Evolutionary conservation across 2,113 vertebrate genomes (phyloP).

Genomic region (Holacanthus passer): DNA sequence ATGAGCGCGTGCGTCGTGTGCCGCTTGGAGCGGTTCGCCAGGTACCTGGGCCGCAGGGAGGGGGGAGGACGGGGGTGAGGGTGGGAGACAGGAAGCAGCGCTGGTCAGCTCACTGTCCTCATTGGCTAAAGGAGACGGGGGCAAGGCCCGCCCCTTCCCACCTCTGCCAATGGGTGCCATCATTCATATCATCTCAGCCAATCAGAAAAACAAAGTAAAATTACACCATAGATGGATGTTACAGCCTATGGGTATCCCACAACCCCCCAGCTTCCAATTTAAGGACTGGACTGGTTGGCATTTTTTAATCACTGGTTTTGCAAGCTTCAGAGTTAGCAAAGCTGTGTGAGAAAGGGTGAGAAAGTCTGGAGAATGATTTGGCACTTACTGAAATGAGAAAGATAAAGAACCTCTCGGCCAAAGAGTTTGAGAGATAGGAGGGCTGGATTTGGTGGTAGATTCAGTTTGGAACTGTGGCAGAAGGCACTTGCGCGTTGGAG

Average conservation of each 20-base stretch:
- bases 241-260: slow-evolving; percentile 57
- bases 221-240: slow-evolving; percentile 70
- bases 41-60: slow-evolving; percentile 92
- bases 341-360: slow-evolving; percentile 73
- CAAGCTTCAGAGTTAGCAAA: slow-evolving; percentile 81
- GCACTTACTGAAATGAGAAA: slow-evolving; percentile 68
- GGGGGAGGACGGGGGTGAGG: slow-evolving; percentile 74
- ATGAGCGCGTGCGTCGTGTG: slow-evolving; percentile 94
- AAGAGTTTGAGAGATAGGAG: slow-evolving; percentile 62
- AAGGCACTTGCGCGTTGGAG: slow-evolving; percentile 78
- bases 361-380: slow-evolving; percentile 63
- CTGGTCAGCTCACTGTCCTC: slow-evolving; percentile 86
- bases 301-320: slow-evolving; percentile 55
- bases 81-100: slow-evolving; percentile 86
- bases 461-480: slow-evolving; percentile 67
- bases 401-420: slow-evolving; percentile 56
- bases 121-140: slow-evolving; percentile 75
- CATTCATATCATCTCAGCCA: slow-evolving; percentile 77
- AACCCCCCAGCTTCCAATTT: slow-evolving; percentile 65
- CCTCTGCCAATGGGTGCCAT: slow-evolving; percentile 77
- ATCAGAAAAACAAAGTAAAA: slow-evolving; percentile 72
- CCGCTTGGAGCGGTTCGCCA: slow-evolving; percentile 99
- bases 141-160: slow-evolving; percentile 71
- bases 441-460: slow-evolving; percentile 65
- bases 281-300: slow-evolving; percentile 59